These are phyloP conservation scores for Troilus luridus DNA, from an alignment of 2,888 invertebrate genomes.

Conservation along the genomic window DNA sequence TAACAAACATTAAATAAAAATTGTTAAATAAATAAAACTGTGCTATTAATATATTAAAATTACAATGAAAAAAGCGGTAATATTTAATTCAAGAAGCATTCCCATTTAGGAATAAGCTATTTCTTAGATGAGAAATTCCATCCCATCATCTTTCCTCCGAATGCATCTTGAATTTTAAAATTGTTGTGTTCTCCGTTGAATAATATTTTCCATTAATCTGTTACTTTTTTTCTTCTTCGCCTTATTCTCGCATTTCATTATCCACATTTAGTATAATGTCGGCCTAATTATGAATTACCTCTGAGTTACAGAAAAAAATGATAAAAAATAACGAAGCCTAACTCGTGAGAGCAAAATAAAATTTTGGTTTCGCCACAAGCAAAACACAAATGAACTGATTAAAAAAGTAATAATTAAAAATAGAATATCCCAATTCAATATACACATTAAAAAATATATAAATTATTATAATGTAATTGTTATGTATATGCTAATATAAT, in stretches of 20 bases:
- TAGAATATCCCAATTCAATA: no score
- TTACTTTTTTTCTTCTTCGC: neutral
- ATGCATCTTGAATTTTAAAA: constrained; percentile 21
- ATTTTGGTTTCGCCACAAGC: no score
- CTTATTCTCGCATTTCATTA: neutral
- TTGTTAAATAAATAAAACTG: neutral
- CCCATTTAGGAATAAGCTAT: neutral
- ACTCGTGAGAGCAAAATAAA: no score
- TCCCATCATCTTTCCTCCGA: neutral
- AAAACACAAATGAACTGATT: no score
- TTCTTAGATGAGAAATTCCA: neutral
- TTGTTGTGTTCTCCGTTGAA: neutral
- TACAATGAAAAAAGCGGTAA: neutral
- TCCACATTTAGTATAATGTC: neutral
- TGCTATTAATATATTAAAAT: neutral
- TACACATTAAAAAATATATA: no score
- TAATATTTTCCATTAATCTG: constrained; percentile 1
- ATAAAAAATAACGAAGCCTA: neutral
- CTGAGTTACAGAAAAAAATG: neutral
- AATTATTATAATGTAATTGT: no score
- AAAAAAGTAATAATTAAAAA: no score
- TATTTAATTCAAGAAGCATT: neutral
- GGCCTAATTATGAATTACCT: neutral
- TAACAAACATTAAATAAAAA: no score
- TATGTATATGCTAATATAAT: no score